Conservation (phyloP, 2,888 invertebrate species). For the Octonoba sinensis region DNA sequence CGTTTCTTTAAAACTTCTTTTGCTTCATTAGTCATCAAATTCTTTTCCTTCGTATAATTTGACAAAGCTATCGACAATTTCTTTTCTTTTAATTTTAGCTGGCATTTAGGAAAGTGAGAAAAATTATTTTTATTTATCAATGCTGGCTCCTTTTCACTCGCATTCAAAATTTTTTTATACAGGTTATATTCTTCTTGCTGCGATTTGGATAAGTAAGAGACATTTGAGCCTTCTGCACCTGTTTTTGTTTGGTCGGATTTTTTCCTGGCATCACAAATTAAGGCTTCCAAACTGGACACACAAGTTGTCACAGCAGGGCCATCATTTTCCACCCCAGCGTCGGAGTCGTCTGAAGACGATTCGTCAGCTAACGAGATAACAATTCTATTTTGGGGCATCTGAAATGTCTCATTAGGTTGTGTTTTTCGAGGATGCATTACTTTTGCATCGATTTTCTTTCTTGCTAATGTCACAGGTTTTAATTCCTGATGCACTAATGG, state of each 20-base stretch:
- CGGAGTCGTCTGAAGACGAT: slow-evolving; percentile 29
- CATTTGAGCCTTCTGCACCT: neutral
- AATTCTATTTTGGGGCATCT: slow-evolving; percentile 16
- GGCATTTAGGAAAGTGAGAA: neutral
- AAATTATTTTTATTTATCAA: neutral
- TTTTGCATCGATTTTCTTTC: too few relatives aligned
- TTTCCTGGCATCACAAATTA: slow-evolving; percentile 38
- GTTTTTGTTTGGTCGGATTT: slow-evolving; percentile 23
- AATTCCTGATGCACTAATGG: too few relatives aligned
- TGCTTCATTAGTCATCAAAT: neutral
- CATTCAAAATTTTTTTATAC: slow-evolving; percentile 34
- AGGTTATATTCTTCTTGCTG: slow-evolving; percentile 53
- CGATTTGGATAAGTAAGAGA: slow-evolving; percentile 48
- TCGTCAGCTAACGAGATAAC: slow-evolving; percentile 46
- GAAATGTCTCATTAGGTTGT: too few relatives aligned
- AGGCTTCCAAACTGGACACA: slow-evolving; percentile 41
- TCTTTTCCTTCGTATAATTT: slow-evolving; percentile 23
- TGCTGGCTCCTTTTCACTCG: too few relatives aligned
- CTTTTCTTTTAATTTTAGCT: slow-evolving; percentile 21
- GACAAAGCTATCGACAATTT: slow-evolving; percentile 14
- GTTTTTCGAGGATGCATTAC: too few relatives aligned
- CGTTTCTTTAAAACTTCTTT: slow-evolving; percentile 16
- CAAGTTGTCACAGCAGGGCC: neutral
- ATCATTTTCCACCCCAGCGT: neutral
- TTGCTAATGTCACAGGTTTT: too few relatives aligned